phyloP scores from a whole-genome alignment of 1,140 invertebrate genomes.

The Ylistrum balloti region DNA sequence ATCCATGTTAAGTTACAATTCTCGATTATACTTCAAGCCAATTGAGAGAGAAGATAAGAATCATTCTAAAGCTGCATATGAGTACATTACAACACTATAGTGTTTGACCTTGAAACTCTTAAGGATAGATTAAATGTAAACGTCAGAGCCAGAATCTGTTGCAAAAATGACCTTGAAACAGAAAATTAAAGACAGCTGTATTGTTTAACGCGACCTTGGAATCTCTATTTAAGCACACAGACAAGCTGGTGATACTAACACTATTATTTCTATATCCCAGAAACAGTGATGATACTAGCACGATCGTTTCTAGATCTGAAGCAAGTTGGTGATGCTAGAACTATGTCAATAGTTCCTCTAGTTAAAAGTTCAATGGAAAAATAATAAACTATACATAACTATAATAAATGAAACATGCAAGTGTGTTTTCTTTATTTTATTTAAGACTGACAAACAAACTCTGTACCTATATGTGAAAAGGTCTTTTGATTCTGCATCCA shows the following conservation, averaged over 20 bases:
- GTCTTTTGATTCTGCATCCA: background rate
- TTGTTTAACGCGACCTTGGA: too few species aligned
- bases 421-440: too few species aligned
- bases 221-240: background rate
- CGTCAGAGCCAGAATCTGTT: background rate
- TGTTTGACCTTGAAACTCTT: too few species aligned
- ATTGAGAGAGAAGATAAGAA: too few species aligned
- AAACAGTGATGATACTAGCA: background rate
- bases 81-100: too few species aligned
- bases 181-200: too few species aligned
- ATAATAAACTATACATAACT: background rate
- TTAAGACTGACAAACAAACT: too few species aligned
- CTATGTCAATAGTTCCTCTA: background rate
- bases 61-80: too few species aligned
- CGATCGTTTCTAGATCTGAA: background rate
- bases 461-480: background rate
- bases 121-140: background rate
- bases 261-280: background rate
- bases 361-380: background rate
- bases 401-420: background rate
- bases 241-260: background rate
- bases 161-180: slow-evolving; percentile 15
- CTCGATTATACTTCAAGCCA: too few species aligned
- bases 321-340: background rate
- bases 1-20: background rate